Conservation (phyloP, 2,888 invertebrate species). For the Meandrusa payeni region DNA sequence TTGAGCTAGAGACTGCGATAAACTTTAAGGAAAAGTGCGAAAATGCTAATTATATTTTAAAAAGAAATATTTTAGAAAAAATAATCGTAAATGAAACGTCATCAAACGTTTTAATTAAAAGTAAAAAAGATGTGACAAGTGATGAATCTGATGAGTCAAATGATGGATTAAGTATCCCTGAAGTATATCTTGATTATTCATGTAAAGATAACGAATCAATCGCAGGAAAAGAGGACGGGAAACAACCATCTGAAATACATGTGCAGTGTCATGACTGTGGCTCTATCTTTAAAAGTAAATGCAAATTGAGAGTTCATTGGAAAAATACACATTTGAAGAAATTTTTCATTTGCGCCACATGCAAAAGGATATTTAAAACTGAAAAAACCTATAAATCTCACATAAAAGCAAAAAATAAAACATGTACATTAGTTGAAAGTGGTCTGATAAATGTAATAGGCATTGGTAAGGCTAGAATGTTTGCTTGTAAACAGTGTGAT, state of each 20-base stretch:
- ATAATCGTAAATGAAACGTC: conserved; percentile 14
- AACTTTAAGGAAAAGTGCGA: conserved; percentile 60
- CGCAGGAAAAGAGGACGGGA: conserved; percentile 27
- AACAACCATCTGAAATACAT: conserved; percentile 38
- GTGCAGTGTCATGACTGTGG: conserved; percentile 52
- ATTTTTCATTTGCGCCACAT: conserved; percentile 37
- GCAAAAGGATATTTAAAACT: conserved; percentile 45
- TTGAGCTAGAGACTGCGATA: conserved; percentile 52
- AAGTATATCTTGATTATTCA: conserved; percentile 13
- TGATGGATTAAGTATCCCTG: conserved; percentile 11
- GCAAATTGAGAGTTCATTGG: conserved; percentile 51
- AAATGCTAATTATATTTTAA: conserved; percentile 45
- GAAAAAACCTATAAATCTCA: conserved; percentile 45
- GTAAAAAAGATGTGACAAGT: conserved; percentile 27
- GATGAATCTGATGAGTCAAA: conserved; percentile 8
- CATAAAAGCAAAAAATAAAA: conserved; percentile 32
- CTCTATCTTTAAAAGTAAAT: conserved; percentile 45
- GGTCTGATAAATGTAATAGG: conserved; percentile 43
- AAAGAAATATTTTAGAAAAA: conserved; percentile 13
- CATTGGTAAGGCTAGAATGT: conserved; percentile 43
- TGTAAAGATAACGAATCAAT: conserved; percentile 9
- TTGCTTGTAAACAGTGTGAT: conserved; percentile 49
- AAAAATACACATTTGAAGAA: conserved; percentile 39
- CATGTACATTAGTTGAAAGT: conserved; percentile 37
- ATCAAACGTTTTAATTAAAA: conserved; percentile 32